Evolutionary conservation across 2,113 vertebrate genomes (phyloP).

Genomic region (Eonycteris spelaea): DNA sequence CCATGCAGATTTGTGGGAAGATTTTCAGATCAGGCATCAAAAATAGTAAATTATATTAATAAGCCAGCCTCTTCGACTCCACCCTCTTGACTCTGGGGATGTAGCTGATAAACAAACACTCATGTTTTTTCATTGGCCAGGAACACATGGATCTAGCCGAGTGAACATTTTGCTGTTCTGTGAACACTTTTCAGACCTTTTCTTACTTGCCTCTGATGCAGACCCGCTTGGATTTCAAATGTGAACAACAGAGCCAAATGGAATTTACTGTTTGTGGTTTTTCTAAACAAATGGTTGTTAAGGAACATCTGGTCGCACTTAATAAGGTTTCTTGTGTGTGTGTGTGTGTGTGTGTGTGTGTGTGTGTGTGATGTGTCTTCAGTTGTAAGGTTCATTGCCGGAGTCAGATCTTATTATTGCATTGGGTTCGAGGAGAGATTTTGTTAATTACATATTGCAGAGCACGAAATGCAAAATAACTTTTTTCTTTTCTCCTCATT

Average conservation of each 20-base stretch:
- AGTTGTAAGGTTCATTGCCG: slow-evolving; percentile 1
- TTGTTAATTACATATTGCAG: slow-evolving; percentile 25
- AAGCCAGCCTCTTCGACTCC: slow-evolving; percentile 15
- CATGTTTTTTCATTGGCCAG: background rate
- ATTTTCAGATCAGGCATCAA: slow-evolving; percentile 52
- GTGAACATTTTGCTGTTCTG: background rate
- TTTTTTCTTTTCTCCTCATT: slow-evolving; percentile 19
- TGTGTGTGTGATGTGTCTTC: background rate
- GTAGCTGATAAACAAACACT: slow-evolving; percentile 15
- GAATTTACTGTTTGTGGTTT: slow-evolving; percentile 45
- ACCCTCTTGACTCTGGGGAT: slow-evolving; percentile 36
- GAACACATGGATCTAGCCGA: background rate
- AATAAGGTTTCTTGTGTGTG: background rate
- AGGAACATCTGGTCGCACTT: slow-evolving; percentile 65
- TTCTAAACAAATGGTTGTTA: slow-evolving; percentile 55
- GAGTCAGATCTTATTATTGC: slow-evolving; percentile 18
- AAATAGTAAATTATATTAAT: slow-evolving; percentile 48
- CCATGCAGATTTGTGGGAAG: background rate
- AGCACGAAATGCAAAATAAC: background rate
- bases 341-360: background rate
- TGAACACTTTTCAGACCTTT: slow-evolving; percentile 8
- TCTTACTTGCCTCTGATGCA: slow-evolving; percentile 10
- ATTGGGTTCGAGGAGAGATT: background rate
- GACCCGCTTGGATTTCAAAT: slow-evolving; percentile 44
- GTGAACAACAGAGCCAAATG: slow-evolving; percentile 33